Base-by-base conservation (phyloP, 1,140 invertebrate species). In the Trinorchestia longiramus region DNA sequence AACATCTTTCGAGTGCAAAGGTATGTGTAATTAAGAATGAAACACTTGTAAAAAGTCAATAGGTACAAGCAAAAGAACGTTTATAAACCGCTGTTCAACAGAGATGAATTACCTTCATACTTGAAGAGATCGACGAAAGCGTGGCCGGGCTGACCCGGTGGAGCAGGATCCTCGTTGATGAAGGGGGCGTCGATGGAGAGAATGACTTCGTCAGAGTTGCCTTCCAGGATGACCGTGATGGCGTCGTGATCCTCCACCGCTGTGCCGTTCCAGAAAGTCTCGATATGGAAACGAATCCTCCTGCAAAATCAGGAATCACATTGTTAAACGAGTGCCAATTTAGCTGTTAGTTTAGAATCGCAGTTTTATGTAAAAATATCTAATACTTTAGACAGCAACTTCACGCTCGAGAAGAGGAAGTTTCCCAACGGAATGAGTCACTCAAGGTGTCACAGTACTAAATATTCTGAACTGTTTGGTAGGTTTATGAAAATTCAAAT, bases 111-210 rank as follows among this genome's bases (percentile, higher is more conserved):
- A 96, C 96, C 96, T 90, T 96, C 96, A 40, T 95, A 96, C n/a
- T 96, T 95, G 96, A 95, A 96, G 45, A 96, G 96, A 8, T 96
- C 96, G n/a, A 95, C 96, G 96, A 96, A 96, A 43, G 96, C 96
- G 47, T 96, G 43, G 23, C 96, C 96, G 0, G 96, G 45, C 11
- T 62, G 40, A n/a, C 96, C 96, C 0, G 62, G 41, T 43, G 96
- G 96, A 40, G 95, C 87, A 40, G 96, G 88, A 91, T 96, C 96
- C 57, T 96, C 95, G 91, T 96, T 96, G 43, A 94, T 43, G 95
- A 96, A 96, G 42, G 96, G 96, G 0, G 96, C 96, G 23, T 96
- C 96, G 36, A 96, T 95, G 53, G 95, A 96, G 91, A 96, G 42
- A 77, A 96, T 95, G 0, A 96, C 96, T 19, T 96, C 95, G 23